phyloP scores from a whole-genome alignment of 2,797 vertebrate genomes.

The Artibeus lituratus region DNA sequence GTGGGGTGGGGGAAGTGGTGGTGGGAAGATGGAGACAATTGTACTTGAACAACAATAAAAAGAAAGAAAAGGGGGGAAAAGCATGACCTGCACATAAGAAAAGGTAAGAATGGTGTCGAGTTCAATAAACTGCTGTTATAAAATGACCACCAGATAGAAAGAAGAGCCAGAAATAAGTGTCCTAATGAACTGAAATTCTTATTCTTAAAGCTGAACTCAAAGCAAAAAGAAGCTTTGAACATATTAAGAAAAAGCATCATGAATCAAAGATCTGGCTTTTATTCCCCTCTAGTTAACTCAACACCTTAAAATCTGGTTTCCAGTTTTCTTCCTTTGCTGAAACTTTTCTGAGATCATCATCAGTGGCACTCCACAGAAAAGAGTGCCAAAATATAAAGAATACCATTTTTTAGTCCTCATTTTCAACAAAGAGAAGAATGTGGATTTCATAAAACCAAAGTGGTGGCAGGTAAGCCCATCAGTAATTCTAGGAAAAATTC shows the following conservation, averaged over 20 bases:
- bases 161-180: background rate
- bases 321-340: background rate
- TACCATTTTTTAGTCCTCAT: background rate
- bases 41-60: too few relatives aligned
- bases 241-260: background rate
- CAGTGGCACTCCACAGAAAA: background rate
- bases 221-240: background rate
- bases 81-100: background rate
- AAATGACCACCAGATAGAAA: constrained; percentile 34
- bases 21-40: too few relatives aligned
- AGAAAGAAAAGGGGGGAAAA: background rate
- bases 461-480: background rate
- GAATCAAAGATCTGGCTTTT: background rate
- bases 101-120: background rate
- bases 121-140: constrained; percentile 19
- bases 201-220: background rate
- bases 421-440: constrained; percentile 8
- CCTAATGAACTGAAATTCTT: background rate
- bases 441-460: background rate
- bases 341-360: background rate
- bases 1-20: too few relatives aligned
- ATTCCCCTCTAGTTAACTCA: background rate
- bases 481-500: background rate
- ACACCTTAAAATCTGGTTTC: background rate
- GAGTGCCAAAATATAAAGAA: background rate